A percentile compares a stretch with the other conserved stretches of the same genome.
Conservation (phyloP, 2,113 vertebrate species). For the Sceloporus undulatus region DNA sequence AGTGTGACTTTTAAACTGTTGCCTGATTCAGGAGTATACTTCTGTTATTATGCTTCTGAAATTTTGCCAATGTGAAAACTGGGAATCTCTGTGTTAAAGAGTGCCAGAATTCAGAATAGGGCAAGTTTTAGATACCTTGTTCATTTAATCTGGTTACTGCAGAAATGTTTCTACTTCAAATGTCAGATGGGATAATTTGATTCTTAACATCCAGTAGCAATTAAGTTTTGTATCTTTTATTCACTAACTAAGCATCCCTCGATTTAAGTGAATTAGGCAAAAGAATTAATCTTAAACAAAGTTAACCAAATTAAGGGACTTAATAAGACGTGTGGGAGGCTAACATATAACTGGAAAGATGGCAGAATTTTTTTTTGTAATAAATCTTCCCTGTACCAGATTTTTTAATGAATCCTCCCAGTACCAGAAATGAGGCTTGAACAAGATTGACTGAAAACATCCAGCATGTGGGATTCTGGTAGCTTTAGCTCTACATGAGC, state of each 20-base stretch:
- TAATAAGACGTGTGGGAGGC: neutral
- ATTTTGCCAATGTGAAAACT: neutral
- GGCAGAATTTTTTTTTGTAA: neutral
- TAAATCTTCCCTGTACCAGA: neutral
- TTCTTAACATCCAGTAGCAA: neutral
- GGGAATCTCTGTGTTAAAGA: neutral
- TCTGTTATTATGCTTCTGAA: neutral
- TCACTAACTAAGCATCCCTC: neutral
- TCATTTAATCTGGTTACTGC: neutral
- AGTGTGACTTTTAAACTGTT: neutral
- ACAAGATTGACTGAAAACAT: neutral
- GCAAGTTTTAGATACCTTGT: neutral
- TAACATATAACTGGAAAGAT: neutral
- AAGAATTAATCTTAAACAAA: neutral
- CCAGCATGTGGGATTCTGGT: too few relatives aligned
- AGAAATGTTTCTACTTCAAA: constrained; percentile 5
- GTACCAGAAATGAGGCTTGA: neutral
- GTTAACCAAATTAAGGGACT: neutral
- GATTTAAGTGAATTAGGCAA: fast-evolving
- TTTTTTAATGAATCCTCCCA: neutral
- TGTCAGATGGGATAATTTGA: neutral
- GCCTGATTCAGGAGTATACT: neutral
- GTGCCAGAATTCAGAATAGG: neutral
- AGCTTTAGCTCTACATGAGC: neutral
- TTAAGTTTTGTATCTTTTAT: neutral